phyloP scores from a whole-genome alignment of 1,140 invertebrate genomes.

The Mycetomoellerius zeteki region DNA sequence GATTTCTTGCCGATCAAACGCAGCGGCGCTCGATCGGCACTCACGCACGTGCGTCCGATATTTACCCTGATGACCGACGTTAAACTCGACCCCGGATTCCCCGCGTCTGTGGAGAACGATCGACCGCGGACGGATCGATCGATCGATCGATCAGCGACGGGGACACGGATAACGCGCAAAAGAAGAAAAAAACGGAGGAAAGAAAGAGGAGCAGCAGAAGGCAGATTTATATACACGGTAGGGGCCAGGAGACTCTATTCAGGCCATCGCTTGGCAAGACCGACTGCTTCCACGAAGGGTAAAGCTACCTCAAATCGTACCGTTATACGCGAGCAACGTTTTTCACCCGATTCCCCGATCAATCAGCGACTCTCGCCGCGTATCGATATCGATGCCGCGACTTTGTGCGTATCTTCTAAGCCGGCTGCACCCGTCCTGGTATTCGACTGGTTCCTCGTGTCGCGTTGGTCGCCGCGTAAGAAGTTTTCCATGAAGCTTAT shows the following conservation, averaged over 20 bases:
- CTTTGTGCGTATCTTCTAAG: constrained; percentile 59
- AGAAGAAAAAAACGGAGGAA: background rate
- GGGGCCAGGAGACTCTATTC: constrained; percentile 77
- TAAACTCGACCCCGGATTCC: constrained; percentile 45
- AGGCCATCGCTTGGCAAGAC: constrained; percentile 80
- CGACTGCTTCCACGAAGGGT: constrained; percentile 85
- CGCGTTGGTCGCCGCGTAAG: constrained; percentile 19
- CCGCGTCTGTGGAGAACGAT: background rate
- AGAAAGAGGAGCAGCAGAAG: constrained; percentile 20
- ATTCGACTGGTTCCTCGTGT: constrained; percentile 54
- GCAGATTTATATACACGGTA: constrained; percentile 66
- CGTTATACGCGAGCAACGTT: constrained; percentile 82
- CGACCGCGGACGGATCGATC: constrained; percentile 33
- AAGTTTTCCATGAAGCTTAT: constrained; percentile 57
- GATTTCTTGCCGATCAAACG: constrained; percentile 63
- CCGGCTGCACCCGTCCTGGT: constrained; percentile 58
- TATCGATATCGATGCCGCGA: constrained; percentile 27
- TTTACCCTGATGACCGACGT: constrained; percentile 61
- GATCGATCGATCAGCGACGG: constrained; percentile 11
- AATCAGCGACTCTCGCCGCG: constrained; percentile 51
- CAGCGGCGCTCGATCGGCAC: constrained; percentile 9
- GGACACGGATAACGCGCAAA: background rate
- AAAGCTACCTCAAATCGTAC: constrained; percentile 84
- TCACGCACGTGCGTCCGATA: constrained; percentile 69
- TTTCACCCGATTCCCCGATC: constrained; percentile 78